These are phyloP conservation scores for Helarctos malayanus DNA, from an alignment of 2,797 vertebrate genomes.

Conservation along the genomic window DNA sequence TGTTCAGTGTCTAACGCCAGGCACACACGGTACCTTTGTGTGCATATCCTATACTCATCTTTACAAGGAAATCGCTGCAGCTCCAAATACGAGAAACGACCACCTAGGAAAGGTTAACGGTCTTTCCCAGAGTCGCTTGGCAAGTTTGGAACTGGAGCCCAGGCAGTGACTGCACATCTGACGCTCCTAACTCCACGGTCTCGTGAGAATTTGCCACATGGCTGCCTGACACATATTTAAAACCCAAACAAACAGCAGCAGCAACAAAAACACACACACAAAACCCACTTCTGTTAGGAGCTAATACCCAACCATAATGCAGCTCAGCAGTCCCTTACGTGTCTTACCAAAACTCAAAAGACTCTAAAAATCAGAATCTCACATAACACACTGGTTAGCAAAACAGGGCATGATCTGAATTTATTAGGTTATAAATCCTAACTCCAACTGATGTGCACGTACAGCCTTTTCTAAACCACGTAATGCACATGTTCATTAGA, in stretches of 20 bases:
- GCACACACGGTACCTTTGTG: background rate
- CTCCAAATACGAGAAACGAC: conserved; percentile 23
- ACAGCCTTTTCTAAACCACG: background rate
- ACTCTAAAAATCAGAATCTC: background rate
- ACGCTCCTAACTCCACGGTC: background rate
- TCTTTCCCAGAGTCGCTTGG: background rate
- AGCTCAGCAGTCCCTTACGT: background rate
- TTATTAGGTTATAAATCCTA: background rate
- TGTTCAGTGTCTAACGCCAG: background rate
- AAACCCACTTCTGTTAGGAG: background rate
- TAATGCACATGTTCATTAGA: background rate
- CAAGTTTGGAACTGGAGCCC: conserved; percentile 10
- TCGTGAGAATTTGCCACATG: background rate
- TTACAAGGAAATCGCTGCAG: background rate
- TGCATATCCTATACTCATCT: background rate
- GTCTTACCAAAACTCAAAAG: background rate
- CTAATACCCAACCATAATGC: background rate
- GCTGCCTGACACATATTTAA: background rate
- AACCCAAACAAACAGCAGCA: background rate
- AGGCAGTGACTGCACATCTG: background rate
- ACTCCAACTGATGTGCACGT: background rate
- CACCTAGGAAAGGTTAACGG: background rate
- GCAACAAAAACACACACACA: background rate
- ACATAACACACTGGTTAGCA: background rate
- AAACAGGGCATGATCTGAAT: background rate